A percentile compares a stretch with the other conserved stretches of the same genome.
Evolutionary conservation across 2,888 invertebrate species (phyloP).

Genomic region (Thecocarcelia acutangulata): DNA sequence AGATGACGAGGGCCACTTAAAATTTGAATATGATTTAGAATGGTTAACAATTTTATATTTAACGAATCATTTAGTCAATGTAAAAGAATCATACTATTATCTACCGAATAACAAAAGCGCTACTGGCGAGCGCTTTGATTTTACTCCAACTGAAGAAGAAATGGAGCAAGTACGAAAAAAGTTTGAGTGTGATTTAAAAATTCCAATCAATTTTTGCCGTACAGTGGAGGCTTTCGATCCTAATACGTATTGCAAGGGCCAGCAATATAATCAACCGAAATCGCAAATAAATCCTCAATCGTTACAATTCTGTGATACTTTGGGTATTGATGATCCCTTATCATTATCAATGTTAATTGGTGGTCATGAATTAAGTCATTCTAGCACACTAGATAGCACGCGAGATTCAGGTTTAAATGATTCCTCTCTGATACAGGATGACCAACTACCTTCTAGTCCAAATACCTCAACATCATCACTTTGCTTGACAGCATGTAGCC

Average conservation of each 20-base stretch:
- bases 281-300: constrained; percentile 88
- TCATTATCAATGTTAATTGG: constrained; percentile 84
- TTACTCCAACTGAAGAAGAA: constrained; percentile 87
- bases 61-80: constrained; percentile 93
- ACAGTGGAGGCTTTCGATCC: constrained; percentile 86
- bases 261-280: constrained; percentile 80
- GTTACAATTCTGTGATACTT: constrained; percentile 84
- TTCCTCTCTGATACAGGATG: constrained; percentile 57
- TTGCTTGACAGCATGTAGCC: constrained; percentile 65
- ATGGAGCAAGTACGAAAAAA: constrained; percentile 84
- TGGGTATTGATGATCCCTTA: constrained; percentile 92
- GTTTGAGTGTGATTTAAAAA: constrained; percentile 85
- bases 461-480: constrained; percentile 68
- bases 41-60: constrained; percentile 94
- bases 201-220: constrained; percentile 90
- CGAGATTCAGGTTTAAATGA: constrained; percentile 65
- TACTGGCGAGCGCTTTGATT: constrained; percentile 83
- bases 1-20: constrained; percentile 73
- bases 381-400: constrained; percentile 72
- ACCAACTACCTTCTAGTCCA: constrained; percentile 67
- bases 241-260: constrained; percentile 79
- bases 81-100: constrained; percentile 86
- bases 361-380: constrained; percentile 80
- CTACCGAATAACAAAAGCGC: constrained; percentile 87
- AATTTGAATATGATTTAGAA: constrained; percentile 90